These are phyloP conservation scores for Homarus americanus DNA, from an alignment of 1,140 invertebrate species.

Conservation along the genomic window DNA sequence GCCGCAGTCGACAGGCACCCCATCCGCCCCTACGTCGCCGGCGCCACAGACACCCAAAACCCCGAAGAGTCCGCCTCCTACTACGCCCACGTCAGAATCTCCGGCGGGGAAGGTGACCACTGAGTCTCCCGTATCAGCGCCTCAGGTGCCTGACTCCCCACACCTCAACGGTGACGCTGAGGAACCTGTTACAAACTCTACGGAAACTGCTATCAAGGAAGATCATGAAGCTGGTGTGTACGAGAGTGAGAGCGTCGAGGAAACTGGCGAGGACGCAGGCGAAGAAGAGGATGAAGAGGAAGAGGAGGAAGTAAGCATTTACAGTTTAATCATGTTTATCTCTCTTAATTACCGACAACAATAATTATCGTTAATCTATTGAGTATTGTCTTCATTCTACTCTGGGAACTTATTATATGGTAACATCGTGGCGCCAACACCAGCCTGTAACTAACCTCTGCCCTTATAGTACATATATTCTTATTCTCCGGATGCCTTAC, in stretches of 20 bases:
- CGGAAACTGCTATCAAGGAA: constrained; percentile 48
- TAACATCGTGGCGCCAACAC: too few relatives aligned
- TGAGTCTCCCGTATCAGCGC: constrained; percentile 25
- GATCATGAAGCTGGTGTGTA: constrained; percentile 65
- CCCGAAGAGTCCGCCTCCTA: constrained; percentile 44
- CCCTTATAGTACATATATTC: too few relatives aligned
- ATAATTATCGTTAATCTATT: too few relatives aligned
- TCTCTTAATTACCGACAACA: too few relatives aligned
- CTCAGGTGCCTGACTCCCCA: neutral
- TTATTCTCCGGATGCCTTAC: too few relatives aligned
- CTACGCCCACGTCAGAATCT: constrained; percentile 1
- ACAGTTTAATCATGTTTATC: too few relatives aligned
- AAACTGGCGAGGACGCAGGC: constrained; percentile 10
- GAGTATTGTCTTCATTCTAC: too few relatives aligned
- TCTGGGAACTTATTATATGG: too few relatives aligned
- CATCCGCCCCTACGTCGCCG: constrained; percentile 31
- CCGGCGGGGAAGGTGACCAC: constrained; percentile 5
- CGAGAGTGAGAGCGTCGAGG: constrained; percentile 37
- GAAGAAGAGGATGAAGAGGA: constrained; percentile 36
- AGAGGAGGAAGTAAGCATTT: constrained; percentile 48
- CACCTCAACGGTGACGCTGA: constrained; percentile 22
- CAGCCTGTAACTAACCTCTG: too few relatives aligned
- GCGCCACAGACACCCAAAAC: constrained; percentile 52
- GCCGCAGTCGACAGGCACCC: constrained; percentile 38
- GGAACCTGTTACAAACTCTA: neutral